Evolutionary conservation across 2,113 vertebrate species (phyloP), one percentile per base, ranked within the genome.

Genomic region (Gnathonemus longibarbis): DNA sequence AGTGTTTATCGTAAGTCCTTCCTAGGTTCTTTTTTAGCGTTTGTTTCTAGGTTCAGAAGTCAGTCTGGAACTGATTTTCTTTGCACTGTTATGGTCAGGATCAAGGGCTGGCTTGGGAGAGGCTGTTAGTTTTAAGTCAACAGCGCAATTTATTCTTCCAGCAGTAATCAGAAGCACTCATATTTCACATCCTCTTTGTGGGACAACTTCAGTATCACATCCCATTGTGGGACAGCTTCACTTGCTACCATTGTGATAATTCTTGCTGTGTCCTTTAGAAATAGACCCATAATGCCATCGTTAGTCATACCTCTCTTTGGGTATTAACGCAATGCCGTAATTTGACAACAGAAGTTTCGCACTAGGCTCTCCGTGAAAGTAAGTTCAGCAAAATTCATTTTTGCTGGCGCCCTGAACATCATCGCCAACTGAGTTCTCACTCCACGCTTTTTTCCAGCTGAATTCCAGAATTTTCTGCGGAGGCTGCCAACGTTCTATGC

Each of bases 381-480:
- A 86, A 80, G 5, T 80, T 80, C 74, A 80, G 74, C 74, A 19
- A 80, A 35, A 15, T 42, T 42, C 15, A 80, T 42, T 35, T 35
- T 56, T 56, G 5, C 53, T 39, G 74, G 31, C 35, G 0, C 49
- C 48, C 48, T 52, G n/a, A 66, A n/a, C n/a, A 66, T 90, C 49
- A 49, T 1, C 84, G n/a, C 89, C 24, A 91, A 42, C 35, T 80
- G 35, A 39, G 74, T 42, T 80, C 31, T 80, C 74, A 3, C 17
- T 45, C 90, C 7, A 93, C 4, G 46, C 8, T 66, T 74, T 90
- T 90, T 93, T 93, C 45, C 93, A 97, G 96, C 96, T 50, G 96
- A 97, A 93, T 96, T 97, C 89, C 96, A 96, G 93, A 94, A 94
- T 92, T 96, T 97, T 53, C 94, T 96, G 42, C 94, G 95, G 39